phyloP scores from a whole-genome alignment of 2,113 vertebrate species.

The Varanus salvator region DNA sequence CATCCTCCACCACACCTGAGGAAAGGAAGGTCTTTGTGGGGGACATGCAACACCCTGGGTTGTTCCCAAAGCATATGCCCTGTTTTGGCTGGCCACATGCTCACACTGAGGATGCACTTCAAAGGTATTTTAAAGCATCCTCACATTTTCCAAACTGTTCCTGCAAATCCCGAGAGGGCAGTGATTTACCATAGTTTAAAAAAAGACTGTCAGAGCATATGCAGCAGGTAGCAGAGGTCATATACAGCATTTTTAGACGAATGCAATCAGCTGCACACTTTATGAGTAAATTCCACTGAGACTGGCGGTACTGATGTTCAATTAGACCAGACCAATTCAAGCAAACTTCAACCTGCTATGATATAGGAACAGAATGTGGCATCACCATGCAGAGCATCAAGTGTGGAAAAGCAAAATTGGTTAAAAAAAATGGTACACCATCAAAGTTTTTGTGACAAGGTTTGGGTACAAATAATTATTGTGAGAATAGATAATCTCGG shows the following conservation, averaged over 20 bases:
- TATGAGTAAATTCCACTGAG: background rate
- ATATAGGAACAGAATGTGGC: background rate
- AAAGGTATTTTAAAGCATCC: background rate
- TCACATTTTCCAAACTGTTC: background rate
- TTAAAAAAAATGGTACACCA: background rate
- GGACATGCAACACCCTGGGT: too few species aligned
- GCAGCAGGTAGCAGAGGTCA: background rate
- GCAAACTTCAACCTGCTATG: background rate
- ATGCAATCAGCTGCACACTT: background rate
- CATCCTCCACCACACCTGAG: too few species aligned
- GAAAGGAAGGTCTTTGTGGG: too few species aligned
- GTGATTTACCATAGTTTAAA: background rate
- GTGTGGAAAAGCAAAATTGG: background rate
- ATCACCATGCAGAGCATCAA: background rate
- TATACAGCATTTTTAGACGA: background rate
- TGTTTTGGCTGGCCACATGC: too few species aligned
- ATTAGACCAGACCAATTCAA: background rate
- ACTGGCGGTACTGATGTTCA: background rate
- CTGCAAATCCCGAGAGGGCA: background rate
- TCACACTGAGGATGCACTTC: too few species aligned
- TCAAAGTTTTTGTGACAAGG: background rate
- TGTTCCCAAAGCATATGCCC: too few species aligned
- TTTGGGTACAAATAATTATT: too few species aligned
- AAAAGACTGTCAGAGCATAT: background rate
- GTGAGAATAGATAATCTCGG: background rate